phyloP scores from a whole-genome alignment of 2,113 vertebrate species.

The Sciurus niger region DNA sequence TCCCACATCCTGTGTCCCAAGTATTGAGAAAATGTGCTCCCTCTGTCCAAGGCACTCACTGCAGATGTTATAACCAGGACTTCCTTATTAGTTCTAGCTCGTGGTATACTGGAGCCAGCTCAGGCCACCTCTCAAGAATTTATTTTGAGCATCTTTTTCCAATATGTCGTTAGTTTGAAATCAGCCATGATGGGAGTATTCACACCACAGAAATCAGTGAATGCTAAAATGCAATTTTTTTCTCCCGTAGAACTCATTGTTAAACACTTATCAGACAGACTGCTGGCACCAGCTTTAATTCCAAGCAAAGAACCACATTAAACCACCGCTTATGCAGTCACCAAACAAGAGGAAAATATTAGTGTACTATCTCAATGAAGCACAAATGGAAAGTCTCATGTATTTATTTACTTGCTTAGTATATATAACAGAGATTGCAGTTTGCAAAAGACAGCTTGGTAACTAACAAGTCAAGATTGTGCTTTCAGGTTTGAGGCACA shows the following conservation, averaged over 20 bases:
- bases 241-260: not conserved
- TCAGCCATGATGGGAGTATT: not conserved
- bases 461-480: slow-evolving; percentile 23
- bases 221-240: not conserved
- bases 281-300: slow-evolving; percentile 9
- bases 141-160: not conserved
- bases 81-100: not conserved
- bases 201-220: not conserved
- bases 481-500: slow-evolving; percentile 9
- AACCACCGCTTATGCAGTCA: not conserved
- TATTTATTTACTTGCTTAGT: slow-evolving; percentile 52
- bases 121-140: not conserved
- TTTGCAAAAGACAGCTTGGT: slow-evolving; percentile 31
- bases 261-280: not conserved
- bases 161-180: not conserved
- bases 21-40: not conserved
- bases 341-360: not conserved
- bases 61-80: not conserved
- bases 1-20: too few species aligned
- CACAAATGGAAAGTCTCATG: not conserved
- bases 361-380: slow-evolving; percentile 3
- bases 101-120: not conserved
- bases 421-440: not conserved
- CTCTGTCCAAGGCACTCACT: not conserved
- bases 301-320: not conserved